Conservation (phyloP, 2,797 vertebrate genomes). For the Gallinago stenura region DNA sequence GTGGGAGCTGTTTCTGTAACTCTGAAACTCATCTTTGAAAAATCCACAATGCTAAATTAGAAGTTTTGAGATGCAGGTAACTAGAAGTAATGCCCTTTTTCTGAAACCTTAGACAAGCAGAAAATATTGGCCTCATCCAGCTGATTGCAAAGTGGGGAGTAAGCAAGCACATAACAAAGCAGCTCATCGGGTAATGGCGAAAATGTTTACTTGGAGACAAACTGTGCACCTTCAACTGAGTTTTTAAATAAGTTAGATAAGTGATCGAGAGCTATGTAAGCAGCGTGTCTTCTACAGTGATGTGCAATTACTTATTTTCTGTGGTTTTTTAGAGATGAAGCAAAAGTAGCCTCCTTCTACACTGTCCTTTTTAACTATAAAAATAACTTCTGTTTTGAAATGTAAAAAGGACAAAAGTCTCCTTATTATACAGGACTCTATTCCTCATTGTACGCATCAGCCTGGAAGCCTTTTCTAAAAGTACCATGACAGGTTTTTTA, state of each 20-base stretch:
- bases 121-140: slow-evolving; percentile 19
- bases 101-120: slow-evolving; percentile 23
- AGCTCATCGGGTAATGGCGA: slow-evolving; percentile 11
- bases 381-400: slow-evolving; percentile 40
- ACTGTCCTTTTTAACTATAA: slow-evolving; percentile 57
- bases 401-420: slow-evolving; percentile 47
- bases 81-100: slow-evolving; percentile 56
- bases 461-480: slow-evolving; percentile 28
- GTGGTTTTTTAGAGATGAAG: slow-evolving; percentile 13
- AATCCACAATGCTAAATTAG: neutral
- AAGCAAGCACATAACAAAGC: neutral
- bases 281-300: neutral
- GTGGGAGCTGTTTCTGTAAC: neutral
- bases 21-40: slow-evolving; percentile 8
- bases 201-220: neutral
- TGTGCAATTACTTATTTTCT: slow-evolving; percentile 13
- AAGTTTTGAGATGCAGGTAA: slow-evolving; percentile 26
- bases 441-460: slow-evolving; percentile 43
- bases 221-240: neutral
- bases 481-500: slow-evolving; percentile 18
- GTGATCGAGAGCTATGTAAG: slow-evolving; percentile 10
- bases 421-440: neutral
- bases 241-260: slow-evolving; percentile 26
- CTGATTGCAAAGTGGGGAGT: slow-evolving; percentile 11
- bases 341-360: slow-evolving; percentile 32